These are phyloP conservation scores for Peucedramus taeniatus DNA, from an alignment of 2,113 vertebrate genomes.

Conservation along the genomic window DNA sequence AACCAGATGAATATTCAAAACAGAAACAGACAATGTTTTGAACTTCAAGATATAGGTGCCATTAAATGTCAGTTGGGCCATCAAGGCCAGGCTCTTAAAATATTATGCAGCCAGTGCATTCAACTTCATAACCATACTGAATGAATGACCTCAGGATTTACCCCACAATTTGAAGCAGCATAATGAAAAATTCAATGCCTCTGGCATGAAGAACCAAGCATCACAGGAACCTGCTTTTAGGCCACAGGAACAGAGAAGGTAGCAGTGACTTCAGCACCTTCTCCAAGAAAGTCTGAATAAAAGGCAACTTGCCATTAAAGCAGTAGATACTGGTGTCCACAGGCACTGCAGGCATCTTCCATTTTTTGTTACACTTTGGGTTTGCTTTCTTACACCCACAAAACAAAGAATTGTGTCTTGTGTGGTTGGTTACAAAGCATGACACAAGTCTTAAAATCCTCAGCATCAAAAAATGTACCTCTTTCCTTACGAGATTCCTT, in stretches of 20 bases:
- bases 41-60: neutral
- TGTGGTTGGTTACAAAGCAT: neutral
- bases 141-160: neutral
- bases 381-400: constrained; percentile 42
- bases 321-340: constrained; percentile 60
- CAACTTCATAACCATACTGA: neutral
- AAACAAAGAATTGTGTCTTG: neutral
- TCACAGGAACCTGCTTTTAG: neutral
- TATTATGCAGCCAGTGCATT: neutral
- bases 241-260: neutral
- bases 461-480: constrained; percentile 66
- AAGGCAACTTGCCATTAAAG: constrained; percentile 17
- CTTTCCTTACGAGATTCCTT: constrained; percentile 82
- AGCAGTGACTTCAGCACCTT: neutral
- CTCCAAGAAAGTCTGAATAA: neutral
- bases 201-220: neutral
- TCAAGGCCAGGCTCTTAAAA: neutral
- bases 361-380: constrained; percentile 44
- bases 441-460: neutral
- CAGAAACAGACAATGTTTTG: neutral
- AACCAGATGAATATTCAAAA: neutral
- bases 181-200: neutral
- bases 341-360: neutral
- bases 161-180: neutral
- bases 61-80: neutral